Percentiles rank a stretch among this genome's conserved stretches.
Evolutionary conservation across 2,888 invertebrate genomes (phyloP).

Genomic region (Esperia sulphurella): DNA sequence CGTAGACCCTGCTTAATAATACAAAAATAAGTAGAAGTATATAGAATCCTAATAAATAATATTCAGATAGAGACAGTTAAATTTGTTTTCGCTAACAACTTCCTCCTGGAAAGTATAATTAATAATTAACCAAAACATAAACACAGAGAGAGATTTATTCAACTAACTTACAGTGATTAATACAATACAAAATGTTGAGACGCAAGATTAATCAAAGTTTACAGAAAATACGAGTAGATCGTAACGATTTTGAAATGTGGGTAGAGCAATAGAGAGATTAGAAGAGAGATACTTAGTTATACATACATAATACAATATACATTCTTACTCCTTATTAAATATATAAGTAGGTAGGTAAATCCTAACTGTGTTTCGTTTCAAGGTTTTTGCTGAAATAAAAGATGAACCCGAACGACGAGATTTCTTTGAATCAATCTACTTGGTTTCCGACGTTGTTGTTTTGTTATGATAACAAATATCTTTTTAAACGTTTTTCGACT

Average conservation of each 20-base stretch:
- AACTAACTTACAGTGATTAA: neutral
- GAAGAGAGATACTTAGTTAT: neutral
- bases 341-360: neutral
- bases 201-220: neutral
- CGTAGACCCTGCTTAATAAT: constrained; percentile 66
- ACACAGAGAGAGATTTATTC: constrained; percentile 5
- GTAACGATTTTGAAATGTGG: neutral
- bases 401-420: no score
- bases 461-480: no score
- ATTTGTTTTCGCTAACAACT: constrained; percentile 4
- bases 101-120: constrained; percentile 15
- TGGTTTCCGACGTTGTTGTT: no score
- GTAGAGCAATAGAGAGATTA: constrained; percentile 1
- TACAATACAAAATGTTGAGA: neutral
- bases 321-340: neutral
- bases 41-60: constrained; percentile 22
- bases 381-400: no score
- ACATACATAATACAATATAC: neutral
- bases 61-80: constrained; percentile 1
- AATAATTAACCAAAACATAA: constrained; percentile 11
- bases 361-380: neutral
- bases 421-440: no score
- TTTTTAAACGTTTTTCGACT: no score
- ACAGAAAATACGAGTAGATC: no score
- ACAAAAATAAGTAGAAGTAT: constrained; percentile 41